Conservation (phyloP, 2,113 vertebrate species). For the Oncorhynchus clarkii region DNA sequence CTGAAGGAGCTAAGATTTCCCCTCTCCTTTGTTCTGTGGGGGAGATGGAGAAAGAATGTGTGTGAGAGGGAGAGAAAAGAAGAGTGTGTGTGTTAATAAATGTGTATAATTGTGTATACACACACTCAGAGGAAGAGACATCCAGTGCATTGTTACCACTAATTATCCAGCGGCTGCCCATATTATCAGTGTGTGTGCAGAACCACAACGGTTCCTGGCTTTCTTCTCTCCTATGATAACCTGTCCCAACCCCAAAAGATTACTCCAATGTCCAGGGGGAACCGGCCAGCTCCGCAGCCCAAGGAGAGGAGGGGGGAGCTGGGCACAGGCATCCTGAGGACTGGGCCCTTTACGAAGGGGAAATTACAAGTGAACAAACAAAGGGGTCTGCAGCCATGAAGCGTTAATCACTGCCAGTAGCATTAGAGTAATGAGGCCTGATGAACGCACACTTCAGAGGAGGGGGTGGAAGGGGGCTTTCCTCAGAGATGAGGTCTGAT, state of each 20-base stretch:
- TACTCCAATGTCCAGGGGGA: slow-evolving; percentile 55
- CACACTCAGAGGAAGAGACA: slow-evolving; percentile 26
- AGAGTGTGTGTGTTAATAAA: neutral
- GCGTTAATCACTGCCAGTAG: slow-evolving; percentile 76
- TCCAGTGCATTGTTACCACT: slow-evolving; percentile 46
- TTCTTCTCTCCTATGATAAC: slow-evolving; percentile 48
- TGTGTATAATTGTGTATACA: neutral
- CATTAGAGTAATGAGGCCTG: slow-evolving; percentile 77
- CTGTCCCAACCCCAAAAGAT: slow-evolving; percentile 54
- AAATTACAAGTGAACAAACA: slow-evolving; percentile 68
- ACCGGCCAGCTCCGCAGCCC: neutral
- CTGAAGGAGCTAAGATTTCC: slow-evolving; percentile 49
- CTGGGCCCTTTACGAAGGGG: slow-evolving; percentile 58
- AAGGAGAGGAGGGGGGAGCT: neutral
- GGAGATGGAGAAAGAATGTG: slow-evolving; percentile 52
- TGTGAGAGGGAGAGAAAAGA: neutral
- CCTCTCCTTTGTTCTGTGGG: slow-evolving; percentile 59
- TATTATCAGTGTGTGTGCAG: slow-evolving; percentile 67
- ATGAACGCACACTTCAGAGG: slow-evolving; percentile 66
- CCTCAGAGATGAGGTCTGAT: slow-evolving; percentile 69
- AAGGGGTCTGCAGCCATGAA: slow-evolving; percentile 72
- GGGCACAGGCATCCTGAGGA: slow-evolving; percentile 44
- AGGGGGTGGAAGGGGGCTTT: slow-evolving; percentile 45
- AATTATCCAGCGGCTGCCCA: slow-evolving; percentile 56
- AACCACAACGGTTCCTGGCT: slow-evolving; percentile 58